Percentiles rank a stretch among this genome's conserved stretches.
Evolutionary conservation across 2,888 invertebrate species (phyloP).

Genomic region (Mythimna albipuncta): DNA sequence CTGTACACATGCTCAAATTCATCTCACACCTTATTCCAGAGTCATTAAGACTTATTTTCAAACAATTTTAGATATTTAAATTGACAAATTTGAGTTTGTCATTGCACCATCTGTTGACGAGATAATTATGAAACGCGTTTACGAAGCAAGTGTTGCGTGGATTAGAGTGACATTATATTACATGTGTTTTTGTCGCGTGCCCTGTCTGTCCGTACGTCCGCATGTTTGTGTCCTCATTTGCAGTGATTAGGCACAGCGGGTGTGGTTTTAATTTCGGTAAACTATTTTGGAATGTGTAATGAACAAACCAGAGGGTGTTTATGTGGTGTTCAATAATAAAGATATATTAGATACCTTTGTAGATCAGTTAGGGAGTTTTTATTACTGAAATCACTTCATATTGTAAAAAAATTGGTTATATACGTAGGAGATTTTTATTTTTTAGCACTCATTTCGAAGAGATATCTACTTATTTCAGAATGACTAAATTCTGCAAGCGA

Average conservation of each 20-base stretch:
- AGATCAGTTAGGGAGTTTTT: no score
- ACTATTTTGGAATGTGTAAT: conserved; percentile 26
- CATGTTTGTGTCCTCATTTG: conserved; percentile 47
- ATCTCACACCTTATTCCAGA: conserved; percentile 28
- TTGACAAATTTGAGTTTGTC: conserved; percentile 16
- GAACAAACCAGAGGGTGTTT: not conserved
- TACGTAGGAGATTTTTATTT: no score
- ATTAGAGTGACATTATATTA: conserved; percentile 59
- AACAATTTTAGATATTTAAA: not conserved
- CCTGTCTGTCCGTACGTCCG: conserved; percentile 33
- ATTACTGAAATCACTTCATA: no score
- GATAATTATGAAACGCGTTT: conserved; percentile 63
- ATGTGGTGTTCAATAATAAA: not conserved
- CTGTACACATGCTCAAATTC: not conserved
- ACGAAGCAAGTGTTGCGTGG: conserved; percentile 57
- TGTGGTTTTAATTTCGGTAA: conserved; percentile 44
- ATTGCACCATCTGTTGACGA: conserved; percentile 55
- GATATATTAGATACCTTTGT: not conserved
- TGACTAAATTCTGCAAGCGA: no score
- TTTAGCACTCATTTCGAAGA: no score
- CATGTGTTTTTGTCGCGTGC: conserved; percentile 59
- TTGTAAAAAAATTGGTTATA: no score
- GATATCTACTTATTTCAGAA: no score
- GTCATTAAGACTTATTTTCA: conserved; percentile 13
- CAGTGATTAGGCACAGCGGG: conserved; percentile 28